Conservation (phyloP, 2,888 invertebrate genomes). For the Perdita meconis region DNA sequence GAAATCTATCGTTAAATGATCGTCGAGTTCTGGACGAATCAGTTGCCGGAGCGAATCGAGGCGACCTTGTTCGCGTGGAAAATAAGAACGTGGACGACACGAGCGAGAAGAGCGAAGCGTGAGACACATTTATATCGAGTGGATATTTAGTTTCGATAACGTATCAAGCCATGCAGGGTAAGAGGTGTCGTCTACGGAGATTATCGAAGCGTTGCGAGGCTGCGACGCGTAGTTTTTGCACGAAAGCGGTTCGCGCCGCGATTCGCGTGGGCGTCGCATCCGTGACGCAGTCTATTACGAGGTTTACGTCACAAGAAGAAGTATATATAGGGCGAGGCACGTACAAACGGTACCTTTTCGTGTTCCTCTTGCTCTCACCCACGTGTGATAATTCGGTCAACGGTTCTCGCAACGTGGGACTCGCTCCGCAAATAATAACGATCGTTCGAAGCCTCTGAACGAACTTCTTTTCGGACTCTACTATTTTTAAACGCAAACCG, state of each 20-base stretch:
- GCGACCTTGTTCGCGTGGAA: neutral
- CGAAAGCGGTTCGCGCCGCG: neutral
- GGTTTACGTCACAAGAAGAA: conserved; percentile 48
- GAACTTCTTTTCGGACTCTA: neutral
- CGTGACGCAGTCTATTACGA: conserved; percentile 49
- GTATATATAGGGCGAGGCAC: conserved; percentile 40
- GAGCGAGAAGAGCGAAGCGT: too few species aligned
- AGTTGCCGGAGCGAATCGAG: neutral
- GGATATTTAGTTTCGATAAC: neutral
- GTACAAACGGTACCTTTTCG: neutral
- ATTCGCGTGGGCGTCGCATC: conserved; percentile 31
- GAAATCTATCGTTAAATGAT: neutral
- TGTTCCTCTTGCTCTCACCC: conserved; percentile 29
- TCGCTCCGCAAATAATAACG: conserved; percentile 29
- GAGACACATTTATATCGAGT: too few species aligned
- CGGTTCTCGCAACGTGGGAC: conserved; percentile 2
- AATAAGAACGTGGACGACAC: too few species aligned
- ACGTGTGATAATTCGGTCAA: conserved; percentile 34
- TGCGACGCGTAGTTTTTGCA: too few species aligned
- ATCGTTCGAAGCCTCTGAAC: conserved; percentile 4
- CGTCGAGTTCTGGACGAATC: neutral
- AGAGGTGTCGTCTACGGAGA: neutral
- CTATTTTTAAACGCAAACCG: conserved; percentile 16
- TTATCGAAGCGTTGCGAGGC: too few species aligned
- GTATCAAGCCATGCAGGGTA: neutral